Evolutionary conservation across 1,140 invertebrate genomes (phyloP).

Genomic region (Drepana arcuata): DNA sequence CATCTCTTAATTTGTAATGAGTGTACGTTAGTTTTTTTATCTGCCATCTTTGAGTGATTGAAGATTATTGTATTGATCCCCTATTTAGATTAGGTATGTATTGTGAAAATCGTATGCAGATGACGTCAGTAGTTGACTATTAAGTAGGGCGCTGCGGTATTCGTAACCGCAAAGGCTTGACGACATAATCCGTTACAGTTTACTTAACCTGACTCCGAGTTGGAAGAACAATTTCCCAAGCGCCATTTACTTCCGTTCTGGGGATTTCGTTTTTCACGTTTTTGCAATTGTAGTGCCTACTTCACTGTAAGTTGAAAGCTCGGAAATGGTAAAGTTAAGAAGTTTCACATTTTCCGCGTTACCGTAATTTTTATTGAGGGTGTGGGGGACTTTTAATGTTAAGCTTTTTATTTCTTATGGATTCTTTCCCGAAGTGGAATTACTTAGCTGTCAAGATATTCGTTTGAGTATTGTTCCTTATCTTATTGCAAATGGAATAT

Average conservation of each 20-base stretch:
- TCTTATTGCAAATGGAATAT: not conserved
- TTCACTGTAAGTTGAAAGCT: conserved; percentile 7
- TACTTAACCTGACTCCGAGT: conserved; percentile 28
- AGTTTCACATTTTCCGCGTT: conserved; percentile 6
- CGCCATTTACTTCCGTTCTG: conserved; percentile 16
- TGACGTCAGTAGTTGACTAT: conserved; percentile 16
- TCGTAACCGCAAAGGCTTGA: conserved; percentile 20
- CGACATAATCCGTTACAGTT: conserved; percentile 31
- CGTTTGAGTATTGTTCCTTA: not conserved
- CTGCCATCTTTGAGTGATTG: too few species aligned
- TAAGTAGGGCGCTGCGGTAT: conserved; percentile 26
- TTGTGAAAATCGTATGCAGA: conserved; percentile 1
- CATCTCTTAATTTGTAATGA: too few species aligned
- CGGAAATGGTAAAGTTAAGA: conserved; percentile 6
- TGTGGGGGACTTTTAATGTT: conserved; percentile 5
- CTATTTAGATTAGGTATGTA: not conserved
- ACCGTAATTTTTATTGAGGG: conserved; percentile 13
- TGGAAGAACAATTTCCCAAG: conserved; percentile 14
- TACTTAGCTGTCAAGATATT: too few species aligned
- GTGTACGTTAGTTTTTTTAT: too few species aligned
- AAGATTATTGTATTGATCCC: not conserved
- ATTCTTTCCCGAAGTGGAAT: not conserved
- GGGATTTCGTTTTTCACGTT: conserved; percentile 7
- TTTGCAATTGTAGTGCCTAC: conserved; percentile 12
- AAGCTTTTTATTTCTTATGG: not conserved